Evolutionary conservation across 2,888 invertebrate genomes (phyloP).

Genomic region (Malachius bipustulatus): DNA sequence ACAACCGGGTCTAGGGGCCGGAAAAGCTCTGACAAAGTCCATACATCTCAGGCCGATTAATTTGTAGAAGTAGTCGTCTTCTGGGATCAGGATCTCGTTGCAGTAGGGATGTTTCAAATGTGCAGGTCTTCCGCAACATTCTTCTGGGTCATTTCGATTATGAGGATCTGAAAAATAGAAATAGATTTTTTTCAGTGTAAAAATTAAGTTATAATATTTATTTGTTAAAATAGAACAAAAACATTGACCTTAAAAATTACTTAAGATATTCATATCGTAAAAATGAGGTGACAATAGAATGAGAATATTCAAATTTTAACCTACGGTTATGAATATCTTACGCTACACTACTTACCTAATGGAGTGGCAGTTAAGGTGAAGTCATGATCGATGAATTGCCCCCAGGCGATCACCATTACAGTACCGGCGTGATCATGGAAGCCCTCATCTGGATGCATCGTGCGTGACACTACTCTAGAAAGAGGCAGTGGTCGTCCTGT

Average conservation of each 20-base stretch:
- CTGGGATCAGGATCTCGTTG: constrained; percentile 77
- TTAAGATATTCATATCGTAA: no score
- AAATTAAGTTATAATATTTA: no score
- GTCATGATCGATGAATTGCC: constrained; percentile 92
- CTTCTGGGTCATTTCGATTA: constrained; percentile 82
- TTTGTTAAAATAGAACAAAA: no score
- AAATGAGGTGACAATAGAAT: no score
- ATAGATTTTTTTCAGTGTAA: no score
- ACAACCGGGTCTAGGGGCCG: constrained; percentile 77
- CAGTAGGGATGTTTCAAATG: constrained; percentile 84
- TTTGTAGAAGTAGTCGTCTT: constrained; percentile 83
- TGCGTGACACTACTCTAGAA: constrained; percentile 75
- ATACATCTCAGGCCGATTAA: constrained; percentile 75
- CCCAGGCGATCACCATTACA: constrained; percentile 89
- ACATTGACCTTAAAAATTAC: no score
- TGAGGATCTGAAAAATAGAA: constrained; percentile 61
- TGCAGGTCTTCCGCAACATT: constrained; percentile 72
- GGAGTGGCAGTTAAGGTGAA: constrained; percentile 82
- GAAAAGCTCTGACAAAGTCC: constrained; percentile 82
- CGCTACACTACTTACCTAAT: constrained; percentile 48
- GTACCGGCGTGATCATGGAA: constrained; percentile 90
- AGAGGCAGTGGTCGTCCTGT: constrained; percentile 67
- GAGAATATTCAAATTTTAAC: no score
- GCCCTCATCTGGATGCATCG: constrained; percentile 86
- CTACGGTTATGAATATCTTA: no score